phyloP scores from a whole-genome alignment of 2,113 vertebrate species.

The Columbina picui region DNA sequence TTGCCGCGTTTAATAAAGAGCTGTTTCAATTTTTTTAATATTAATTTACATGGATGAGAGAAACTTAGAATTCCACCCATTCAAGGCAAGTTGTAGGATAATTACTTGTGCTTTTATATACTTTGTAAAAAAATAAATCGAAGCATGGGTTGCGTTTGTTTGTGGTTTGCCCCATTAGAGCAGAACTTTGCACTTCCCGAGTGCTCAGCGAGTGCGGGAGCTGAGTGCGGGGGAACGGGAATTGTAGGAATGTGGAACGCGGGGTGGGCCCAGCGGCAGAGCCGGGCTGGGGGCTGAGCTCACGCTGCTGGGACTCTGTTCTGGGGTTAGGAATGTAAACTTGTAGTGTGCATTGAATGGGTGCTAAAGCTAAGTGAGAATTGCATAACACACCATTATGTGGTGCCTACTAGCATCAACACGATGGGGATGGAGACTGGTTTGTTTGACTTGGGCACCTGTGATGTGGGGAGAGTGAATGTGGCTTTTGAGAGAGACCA shows the following conservation, averaged over 20 bases:
- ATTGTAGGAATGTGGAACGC: background rate
- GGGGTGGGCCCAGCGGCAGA: background rate
- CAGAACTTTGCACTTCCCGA: constrained; percentile 28
- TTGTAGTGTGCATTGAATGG: background rate
- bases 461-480: background rate
- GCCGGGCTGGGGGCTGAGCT: background rate
- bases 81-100: background rate
- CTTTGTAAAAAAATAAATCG: background rate
- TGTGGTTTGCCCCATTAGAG: constrained; percentile 13
- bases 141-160: background rate
- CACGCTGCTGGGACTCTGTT: background rate
- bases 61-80: background rate
- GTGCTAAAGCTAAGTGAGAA: background rate
- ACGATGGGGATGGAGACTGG: background rate
- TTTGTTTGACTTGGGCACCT: background rate
- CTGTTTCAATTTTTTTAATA: background rate
- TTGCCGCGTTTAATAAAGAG: background rate
- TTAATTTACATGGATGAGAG: background rate
- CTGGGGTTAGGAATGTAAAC: background rate
- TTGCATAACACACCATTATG: background rate
- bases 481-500: background rate
- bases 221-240: background rate
- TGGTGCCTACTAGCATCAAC: background rate
- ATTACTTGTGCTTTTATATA: background rate
- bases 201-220: no score